Base-by-base conservation (phyloP, 1,140 invertebrate genomes). In the Pachyrhynchus sulphureomaculatus region DNA sequence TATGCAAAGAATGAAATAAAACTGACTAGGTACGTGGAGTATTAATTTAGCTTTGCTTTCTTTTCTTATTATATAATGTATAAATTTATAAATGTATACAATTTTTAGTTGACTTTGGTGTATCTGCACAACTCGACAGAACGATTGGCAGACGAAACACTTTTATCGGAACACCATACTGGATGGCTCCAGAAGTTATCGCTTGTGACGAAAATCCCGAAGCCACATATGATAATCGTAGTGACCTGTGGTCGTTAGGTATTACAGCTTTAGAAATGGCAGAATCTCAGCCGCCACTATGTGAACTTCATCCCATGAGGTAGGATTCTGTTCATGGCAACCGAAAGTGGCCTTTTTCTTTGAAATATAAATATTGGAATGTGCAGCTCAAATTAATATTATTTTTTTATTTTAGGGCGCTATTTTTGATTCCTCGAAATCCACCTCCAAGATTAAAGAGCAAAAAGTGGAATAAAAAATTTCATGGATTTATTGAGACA, bases 201-300 rank as follows among this genome's bases (percentile, higher is more conserved):
- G 97, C 96, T 47, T 99, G 98, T 80, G 98, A 99, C 82, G 96
- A 99, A 80, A 99, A 99, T 82, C 95, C 96, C 37, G 96, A 99
- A 77, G 97, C 97, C 24, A 99, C 98, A 33, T 99, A 99, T 76
- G 98, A 99, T 78, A 99, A 99, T 81, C 87, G 97, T 76, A 96
- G 93, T 77, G 97, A 99, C 81, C 82, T 99, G 42, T 99, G 97
- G 97, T 98, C 95, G 41, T 83, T 99, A 62, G 97, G 96, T 71
- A 99, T 99, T 71, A 99, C 96, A 29, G 95, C 96, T 24, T 83
- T 99, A 64, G 98, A 99, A 85, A 99, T 99, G 97, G 97, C 97
- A 37, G 98, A 99, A 82, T 97, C 95, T 75, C 96, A 99, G 80
- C 98, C 98, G 54, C 98, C 95, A 70, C 85, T 97, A 65, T 95